Percentiles rank a stretch among this genome's conserved stretches.
Evolutionary conservation across 2,888 invertebrate genomes (phyloP).

Genomic region (Amiota minor): DNA sequence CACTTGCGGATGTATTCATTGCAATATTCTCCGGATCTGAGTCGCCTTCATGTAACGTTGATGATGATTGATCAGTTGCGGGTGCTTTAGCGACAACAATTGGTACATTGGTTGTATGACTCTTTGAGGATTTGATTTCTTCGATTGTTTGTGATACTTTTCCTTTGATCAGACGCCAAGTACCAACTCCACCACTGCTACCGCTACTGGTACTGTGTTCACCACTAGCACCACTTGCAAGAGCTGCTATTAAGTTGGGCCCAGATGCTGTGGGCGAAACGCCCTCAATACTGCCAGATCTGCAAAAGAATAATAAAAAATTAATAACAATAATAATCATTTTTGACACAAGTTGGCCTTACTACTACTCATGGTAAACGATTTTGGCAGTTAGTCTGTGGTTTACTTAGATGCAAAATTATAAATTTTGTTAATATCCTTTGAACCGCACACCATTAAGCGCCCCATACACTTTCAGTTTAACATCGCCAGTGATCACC

Average conservation of each 20-base stretch:
- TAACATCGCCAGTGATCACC: too few species aligned
- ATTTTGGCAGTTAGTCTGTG: too few species aligned
- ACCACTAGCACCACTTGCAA: conserved; percentile 57
- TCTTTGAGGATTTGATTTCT: conserved; percentile 73
- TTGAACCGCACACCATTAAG: too few species aligned
- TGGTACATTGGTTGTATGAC: conserved; percentile 44
- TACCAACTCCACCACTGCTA: conserved; percentile 59
- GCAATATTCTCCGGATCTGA: conserved; percentile 69
- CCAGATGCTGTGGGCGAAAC: conserved; percentile 63
- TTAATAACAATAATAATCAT: conserved; percentile 35
- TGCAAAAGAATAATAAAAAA: conserved; percentile 43
- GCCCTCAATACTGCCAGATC: conserved; percentile 71
- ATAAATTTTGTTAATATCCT: too few species aligned
- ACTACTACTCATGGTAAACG: too few species aligned
- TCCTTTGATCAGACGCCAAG: conserved; percentile 73
- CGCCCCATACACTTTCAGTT: too few species aligned
- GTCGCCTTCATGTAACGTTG: conserved; percentile 61
- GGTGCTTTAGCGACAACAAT: conserved; percentile 52
- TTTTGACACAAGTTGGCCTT: too few species aligned
- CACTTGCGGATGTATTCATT: conserved; percentile 64
- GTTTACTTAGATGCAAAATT: too few species aligned
- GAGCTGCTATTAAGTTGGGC: conserved; percentile 59
- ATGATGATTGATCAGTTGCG: conserved; percentile 38
- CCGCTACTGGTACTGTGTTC: conserved; percentile 26
- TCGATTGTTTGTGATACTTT: conserved; percentile 73